These are phyloP conservation scores for Coelinius sp. DNA, from an alignment of 2,888 invertebrate genomes.

Conservation along the genomic window DNA sequence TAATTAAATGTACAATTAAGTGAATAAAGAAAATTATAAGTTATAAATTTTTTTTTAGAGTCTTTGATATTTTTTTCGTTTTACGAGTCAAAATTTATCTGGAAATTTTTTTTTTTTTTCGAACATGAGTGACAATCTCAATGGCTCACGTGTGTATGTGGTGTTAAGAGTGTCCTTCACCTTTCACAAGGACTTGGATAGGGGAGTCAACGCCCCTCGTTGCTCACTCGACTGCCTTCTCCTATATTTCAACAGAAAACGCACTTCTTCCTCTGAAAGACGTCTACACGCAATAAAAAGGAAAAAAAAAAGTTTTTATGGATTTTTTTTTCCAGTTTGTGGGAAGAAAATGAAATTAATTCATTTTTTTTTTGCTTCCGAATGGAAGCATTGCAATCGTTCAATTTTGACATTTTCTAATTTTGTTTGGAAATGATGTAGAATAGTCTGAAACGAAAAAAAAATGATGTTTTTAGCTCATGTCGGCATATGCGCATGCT, in stretches of 20 bases:
- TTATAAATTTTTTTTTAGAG: neutral
- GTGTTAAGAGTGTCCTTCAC: slow-evolving; percentile 47
- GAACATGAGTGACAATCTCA: slow-evolving; percentile 6
- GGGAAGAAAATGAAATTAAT: neutral
- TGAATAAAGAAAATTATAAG: neutral
- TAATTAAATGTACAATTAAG: no score
- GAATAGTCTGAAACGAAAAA: no score
- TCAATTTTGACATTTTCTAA: no score
- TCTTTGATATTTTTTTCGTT: no score
- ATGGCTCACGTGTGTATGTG: neutral
- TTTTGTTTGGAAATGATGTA: no score
- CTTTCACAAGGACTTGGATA: slow-evolving; percentile 48
- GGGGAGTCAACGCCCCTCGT: slow-evolving; percentile 49
- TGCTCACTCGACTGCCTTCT: neutral
- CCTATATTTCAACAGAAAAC: slow-evolving; percentile 1
- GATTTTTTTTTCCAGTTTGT: neutral
- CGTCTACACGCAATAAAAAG: slow-evolving; percentile 38
- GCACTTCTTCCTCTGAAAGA: neutral
- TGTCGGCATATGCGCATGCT: no score
- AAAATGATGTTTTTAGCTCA: no score
- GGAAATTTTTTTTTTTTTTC: slow-evolving; percentile 3
- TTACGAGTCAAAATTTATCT: neutral
- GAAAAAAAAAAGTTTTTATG: neutral
- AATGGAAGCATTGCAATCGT: no score
- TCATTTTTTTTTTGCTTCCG: no score